Base-by-base conservation (phyloP, 2,797 vertebrate genomes). In the Acipenser transmontanus region DNA sequence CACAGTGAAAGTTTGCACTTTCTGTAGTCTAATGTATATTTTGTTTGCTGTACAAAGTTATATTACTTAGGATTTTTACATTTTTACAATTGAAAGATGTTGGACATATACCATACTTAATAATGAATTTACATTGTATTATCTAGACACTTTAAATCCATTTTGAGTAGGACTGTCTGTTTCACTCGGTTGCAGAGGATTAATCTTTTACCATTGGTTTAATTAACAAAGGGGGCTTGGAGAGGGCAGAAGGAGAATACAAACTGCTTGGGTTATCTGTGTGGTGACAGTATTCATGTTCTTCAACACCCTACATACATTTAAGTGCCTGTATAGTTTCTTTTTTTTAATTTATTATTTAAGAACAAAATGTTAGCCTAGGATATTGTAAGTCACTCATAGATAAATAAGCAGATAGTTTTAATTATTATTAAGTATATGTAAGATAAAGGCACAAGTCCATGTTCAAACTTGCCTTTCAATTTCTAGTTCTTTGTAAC, bases 181-280 rank as follows among this genome's bases (percentile, higher is more conserved):
- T 70, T 60, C 68, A 62, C 20, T 65, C 60, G 52, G 52, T 56
- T 56, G 13, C 17, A 66, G 62, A 54, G 59, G 64, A 48, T 61
- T 64, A 59, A 72, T 70, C 65, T 71, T 71, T 69, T 54, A 64
- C 62, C 49, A 56, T 61, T 69, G 61, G 61, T 52, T 66, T 74
- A 59, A 75, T 81, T 73, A 74, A 73, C 80, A 66, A 70, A 63
- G 63, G 8, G 72, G 73, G 68, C 60, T 8, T 59, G 74, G 60
- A 17, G 61, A 74, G 71, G 68, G 72, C 68, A 73, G 69, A 61
- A 62, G 74, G 56, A 65, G 61, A 67, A 9, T 71, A 56, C 66
- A 68, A 67, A 14, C 64, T 73, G 64, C 67, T 75, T n/a, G 64
- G 62, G 68, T 60, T 66, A 67, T 57, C 54, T 57, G 54, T 9